A percentile compares a stretch with the other conserved stretches of the same genome.
These are phyloP conservation scores for Unio delphinus DNA, from an alignment of 2,888 invertebrate species.

Conservation along the genomic window DNA sequence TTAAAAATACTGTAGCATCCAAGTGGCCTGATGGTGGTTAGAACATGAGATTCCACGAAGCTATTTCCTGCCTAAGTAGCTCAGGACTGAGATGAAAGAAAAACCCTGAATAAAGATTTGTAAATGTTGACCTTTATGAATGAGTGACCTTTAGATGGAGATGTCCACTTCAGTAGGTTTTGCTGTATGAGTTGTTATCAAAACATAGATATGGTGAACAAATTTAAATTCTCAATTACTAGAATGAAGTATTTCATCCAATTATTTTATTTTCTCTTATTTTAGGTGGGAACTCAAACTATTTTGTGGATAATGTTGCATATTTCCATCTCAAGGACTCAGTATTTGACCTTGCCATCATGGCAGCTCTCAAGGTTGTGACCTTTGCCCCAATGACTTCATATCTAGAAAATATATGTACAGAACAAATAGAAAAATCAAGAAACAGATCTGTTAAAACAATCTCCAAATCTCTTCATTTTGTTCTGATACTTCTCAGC, in stretches of 20 bases:
- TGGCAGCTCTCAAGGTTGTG: constrained; percentile 55
- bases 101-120: too few relatives aligned
- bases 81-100: too few relatives aligned
- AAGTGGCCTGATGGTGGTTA: too few relatives aligned
- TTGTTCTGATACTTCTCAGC: constrained; percentile 25
- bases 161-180: too few relatives aligned
- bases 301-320: constrained; percentile 64
- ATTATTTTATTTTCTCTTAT: constrained; percentile 11
- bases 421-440: constrained; percentile 43
- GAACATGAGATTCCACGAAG: too few relatives aligned
- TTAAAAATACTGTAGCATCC: too few relatives aligned
- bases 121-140: too few relatives aligned
- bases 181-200: too few relatives aligned
- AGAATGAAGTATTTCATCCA: neutral
- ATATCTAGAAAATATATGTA: constrained; percentile 45
- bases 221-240: neutral
- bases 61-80: too few relatives aligned
- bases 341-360: constrained; percentile 65
- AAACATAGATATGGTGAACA: neutral
- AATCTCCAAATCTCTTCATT: constrained; percentile 29
- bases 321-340: constrained; percentile 58
- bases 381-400: constrained; percentile 43
- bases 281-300: constrained; percentile 62
- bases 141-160: too few relatives aligned
- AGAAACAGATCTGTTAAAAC: constrained; percentile 27